phyloP scores from a whole-genome alignment of 2,113 vertebrate genomes.

The Puntigrus tetrazona region DNA sequence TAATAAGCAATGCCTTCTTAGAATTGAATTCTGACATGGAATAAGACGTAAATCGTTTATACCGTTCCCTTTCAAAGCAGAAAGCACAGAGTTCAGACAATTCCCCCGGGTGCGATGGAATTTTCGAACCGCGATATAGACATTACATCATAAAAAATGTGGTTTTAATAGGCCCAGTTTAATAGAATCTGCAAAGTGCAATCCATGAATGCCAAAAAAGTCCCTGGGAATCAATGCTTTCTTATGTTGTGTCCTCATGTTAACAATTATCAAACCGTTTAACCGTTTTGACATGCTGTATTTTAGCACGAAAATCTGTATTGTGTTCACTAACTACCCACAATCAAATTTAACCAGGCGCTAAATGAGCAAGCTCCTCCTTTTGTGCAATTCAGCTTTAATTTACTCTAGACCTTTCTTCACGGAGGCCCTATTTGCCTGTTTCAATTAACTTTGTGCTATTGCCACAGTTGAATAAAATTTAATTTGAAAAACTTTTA shows the following conservation, averaged over 20 bases:
- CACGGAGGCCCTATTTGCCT: neutral
- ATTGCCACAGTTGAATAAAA: too few species aligned
- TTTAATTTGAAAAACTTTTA: too few species aligned
- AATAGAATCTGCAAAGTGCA: neutral
- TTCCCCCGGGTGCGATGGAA: neutral
- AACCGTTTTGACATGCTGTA: neutral
- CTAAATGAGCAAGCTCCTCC: neutral
- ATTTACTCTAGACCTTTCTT: neutral
- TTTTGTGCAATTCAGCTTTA: neutral
- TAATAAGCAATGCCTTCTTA: constrained; percentile 16
- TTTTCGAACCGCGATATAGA: neutral
- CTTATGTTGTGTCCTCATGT: neutral
- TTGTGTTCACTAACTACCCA: neutral
- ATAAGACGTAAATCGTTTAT: constrained; percentile 26
- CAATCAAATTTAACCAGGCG: neutral
- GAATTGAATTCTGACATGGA: constrained; percentile 27
- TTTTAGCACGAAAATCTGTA: neutral
- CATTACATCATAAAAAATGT: neutral
- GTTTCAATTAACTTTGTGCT: neutral
- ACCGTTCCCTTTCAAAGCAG: neutral
- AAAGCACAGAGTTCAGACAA: neutral
- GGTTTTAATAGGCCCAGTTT: neutral
- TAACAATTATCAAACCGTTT: neutral
- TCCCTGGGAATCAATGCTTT: neutral
- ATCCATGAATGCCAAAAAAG: neutral